Base-by-base conservation (phyloP, 2,797 vertebrate genomes). In the Crocidura indochinensis region DNA sequence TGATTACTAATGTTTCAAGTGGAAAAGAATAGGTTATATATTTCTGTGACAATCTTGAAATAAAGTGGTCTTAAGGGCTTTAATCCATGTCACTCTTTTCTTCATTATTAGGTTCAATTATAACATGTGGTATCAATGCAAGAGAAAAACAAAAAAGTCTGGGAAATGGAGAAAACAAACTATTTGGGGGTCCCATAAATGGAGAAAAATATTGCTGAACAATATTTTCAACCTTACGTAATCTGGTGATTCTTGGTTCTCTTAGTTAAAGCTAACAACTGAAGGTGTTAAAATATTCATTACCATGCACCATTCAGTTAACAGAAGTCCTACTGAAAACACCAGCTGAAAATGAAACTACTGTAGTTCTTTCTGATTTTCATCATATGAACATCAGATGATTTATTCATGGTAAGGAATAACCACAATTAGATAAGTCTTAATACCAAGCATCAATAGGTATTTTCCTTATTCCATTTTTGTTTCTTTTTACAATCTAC, bases 11-110 rank as follows among this genome's bases (percentile, higher is more conserved):
- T 65, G 29, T 87, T 77, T 89, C 31, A 75, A 83, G 26, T 44
- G 74, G 31, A 82, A 15, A 53, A 71, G 29, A 6, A 82, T 56
- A 64, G 74, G 29, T 82, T 74, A 46, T 74, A n/a, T 24, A 89
- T 68, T 46, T 7, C 62, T 56, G 26, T 88, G 44, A 80, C 46
- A 79, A 73, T 22, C 64, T 17, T 29, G 20, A 89, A 89, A 53
- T 46, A 22, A 64, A 81, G 56, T 89, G 24, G 2, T 29, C 78
- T 81, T 88, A 88, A 22, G 38, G 62, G 8, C 38, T 60, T 80
- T 56, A 80, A 86, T 86, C 73, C 17, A 38, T 38, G n/a, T 86
- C 69, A 79, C 27, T 20, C 27, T 85, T 26, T 49, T 71, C 46
- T 51, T 71, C 24, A 26, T 12, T 29, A 71, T n/a, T 84, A 64